These are phyloP conservation scores for Dolichallabes microphthalmus DNA, from an alignment of 2,113 vertebrate genomes.

Conservation along the genomic window DNA sequence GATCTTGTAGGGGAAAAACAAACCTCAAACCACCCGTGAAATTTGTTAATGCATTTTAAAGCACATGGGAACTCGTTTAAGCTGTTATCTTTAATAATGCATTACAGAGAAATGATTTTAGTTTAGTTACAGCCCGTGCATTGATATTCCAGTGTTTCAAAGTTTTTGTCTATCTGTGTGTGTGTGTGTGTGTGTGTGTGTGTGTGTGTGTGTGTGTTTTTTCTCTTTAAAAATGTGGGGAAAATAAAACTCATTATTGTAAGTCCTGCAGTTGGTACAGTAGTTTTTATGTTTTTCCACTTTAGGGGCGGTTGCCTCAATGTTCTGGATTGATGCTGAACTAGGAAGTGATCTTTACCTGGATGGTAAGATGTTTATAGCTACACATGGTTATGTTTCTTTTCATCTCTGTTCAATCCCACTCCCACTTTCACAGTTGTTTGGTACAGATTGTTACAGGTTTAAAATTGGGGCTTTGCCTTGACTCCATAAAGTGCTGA, in stretches of 20 bases:
- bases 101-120: neutral
- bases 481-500: too few relatives aligned
- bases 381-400: neutral
- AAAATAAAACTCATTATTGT: neutral
- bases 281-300: constrained; percentile 35
- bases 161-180: neutral
- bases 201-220: neutral
- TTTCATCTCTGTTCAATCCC: neutral
- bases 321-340: constrained; percentile 98
- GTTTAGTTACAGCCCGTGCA: neutral
- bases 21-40: constrained; percentile 37
- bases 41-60: constrained; percentile 50
- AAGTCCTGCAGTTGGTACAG: neutral
- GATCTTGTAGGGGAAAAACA: constrained; percentile 54
- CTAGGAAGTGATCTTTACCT: constrained; percentile 95
- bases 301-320: constrained; percentile 91
- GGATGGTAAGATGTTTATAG: constrained; percentile 80
- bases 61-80: neutral
- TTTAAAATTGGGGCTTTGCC: too few relatives aligned
- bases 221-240: neutral
- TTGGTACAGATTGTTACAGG: too few relatives aligned
- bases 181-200: neutral
- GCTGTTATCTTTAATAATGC: constrained; percentile 1
- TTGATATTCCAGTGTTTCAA: neutral
- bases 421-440: neutral